These are phyloP conservation scores for Rhabdophis nuchalis DNA, from an alignment of 2,797 vertebrate species.

Conservation along the genomic window DNA sequence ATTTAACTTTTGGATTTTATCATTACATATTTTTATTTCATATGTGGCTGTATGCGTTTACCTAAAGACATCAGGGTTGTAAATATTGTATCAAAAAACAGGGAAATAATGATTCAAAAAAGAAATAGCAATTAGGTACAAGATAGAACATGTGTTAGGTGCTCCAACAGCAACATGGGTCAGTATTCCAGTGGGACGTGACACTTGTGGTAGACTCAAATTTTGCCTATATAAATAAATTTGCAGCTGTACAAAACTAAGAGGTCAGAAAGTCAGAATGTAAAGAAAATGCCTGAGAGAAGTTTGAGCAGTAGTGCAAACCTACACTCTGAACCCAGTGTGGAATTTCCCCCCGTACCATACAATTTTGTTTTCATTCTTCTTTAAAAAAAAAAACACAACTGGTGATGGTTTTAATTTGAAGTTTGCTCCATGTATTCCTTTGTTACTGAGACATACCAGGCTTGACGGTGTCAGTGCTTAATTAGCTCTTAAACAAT, in stretches of 20 bases:
- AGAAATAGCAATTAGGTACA: not conserved
- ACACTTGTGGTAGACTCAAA: not conserved
- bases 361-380: not conserved
- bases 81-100: not conserved
- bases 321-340: constrained; percentile 15
- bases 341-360: not conserved
- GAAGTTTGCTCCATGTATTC: constrained; percentile 1
- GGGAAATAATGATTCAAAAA: not conserved
- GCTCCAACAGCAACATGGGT: not conserved
- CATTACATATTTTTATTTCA: not conserved
- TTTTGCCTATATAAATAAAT: not conserved
- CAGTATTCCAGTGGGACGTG: not conserved
- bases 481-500: constrained; percentile 41
- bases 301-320: constrained; percentile 1
- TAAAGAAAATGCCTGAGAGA: not conserved
- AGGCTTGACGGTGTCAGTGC: constrained; percentile 16
- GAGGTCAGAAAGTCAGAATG: constrained; percentile 29
- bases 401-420: constrained; percentile 7
- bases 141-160: not conserved
- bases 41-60: not conserved
- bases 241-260: constrained; percentile 1
- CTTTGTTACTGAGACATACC: constrained; percentile 25
- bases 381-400: constrained; percentile 37
- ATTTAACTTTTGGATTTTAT: not conserved
- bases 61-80: not conserved